A percentile compares a stretch with the other conserved stretches of the same genome.
Conservation (phyloP, 2,113 vertebrate species). For the Apteryx owenii region DNA sequence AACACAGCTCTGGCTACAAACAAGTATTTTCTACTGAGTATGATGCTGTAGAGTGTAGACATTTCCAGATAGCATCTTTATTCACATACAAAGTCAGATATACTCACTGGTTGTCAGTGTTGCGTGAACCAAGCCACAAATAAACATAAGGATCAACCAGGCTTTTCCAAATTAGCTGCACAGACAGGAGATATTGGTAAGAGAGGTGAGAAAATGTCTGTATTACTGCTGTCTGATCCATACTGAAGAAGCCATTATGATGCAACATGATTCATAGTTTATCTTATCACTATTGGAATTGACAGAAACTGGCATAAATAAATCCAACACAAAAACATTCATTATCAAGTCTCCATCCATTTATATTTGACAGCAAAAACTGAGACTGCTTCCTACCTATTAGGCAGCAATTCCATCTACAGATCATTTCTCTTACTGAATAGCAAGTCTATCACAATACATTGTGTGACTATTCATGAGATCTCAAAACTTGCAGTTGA, state of each 20-base stretch:
- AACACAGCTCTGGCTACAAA: not conserved
- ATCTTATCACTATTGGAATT: not conserved
- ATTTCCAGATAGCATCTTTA: not conserved
- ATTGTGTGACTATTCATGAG: not conserved
- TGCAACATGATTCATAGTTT: fast-evolving
- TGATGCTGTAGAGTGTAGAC: not conserved
- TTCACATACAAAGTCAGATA: not conserved
- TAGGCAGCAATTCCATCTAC: not conserved
- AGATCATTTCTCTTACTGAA: not conserved
- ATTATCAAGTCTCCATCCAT: not conserved
- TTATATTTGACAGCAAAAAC: not conserved
- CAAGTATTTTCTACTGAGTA: not conserved
- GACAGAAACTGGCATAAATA: not conserved
- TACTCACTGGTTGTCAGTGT: not conserved
- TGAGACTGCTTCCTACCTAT: not conserved
- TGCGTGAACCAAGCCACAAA: not conserved
- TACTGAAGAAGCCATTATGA: not conserved
- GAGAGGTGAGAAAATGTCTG: not conserved
- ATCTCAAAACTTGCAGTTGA: not conserved
- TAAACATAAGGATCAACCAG: not conserved
- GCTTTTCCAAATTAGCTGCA: not conserved
- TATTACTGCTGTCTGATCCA: not conserved
- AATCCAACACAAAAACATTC: not conserved
- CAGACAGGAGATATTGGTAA: not conserved
- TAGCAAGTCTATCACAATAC: not conserved